Conservation (phyloP, 2,113 vertebrate species). For the Ahaetulla prasina region DNA sequence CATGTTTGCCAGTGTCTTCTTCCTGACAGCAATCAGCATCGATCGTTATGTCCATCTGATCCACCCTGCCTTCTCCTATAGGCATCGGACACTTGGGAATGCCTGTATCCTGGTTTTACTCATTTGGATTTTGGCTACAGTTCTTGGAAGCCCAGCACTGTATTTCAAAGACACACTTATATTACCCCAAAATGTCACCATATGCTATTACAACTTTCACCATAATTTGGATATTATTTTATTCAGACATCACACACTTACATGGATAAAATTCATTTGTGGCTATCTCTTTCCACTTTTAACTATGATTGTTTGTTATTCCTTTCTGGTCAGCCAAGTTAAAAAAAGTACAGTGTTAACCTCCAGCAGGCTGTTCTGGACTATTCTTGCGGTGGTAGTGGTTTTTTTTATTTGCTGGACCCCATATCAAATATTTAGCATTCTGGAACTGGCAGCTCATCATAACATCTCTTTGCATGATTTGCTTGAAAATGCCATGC, state of each 20-base stretch:
- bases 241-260: conserved; percentile 76
- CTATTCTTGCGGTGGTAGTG: conserved; percentile 78
- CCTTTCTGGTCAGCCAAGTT: conserved; percentile 76
- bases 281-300: conserved; percentile 88
- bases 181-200: conserved; percentile 64
- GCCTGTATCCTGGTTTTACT: conserved; percentile 67
- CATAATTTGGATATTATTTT: conserved; percentile 59
- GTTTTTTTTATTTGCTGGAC: conserved; percentile 94
- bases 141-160: conserved; percentile 77
- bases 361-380: conserved; percentile 84
- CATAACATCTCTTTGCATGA: conserved; percentile 62
- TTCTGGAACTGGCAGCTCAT: conserved; percentile 85
- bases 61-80: conserved; percentile 75
- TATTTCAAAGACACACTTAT: conserved; percentile 80
- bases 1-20: conserved; percentile 97
- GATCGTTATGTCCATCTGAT: conserved; percentile 85
- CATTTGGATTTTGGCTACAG: conserved; percentile 77
- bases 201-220: conserved; percentile 92
- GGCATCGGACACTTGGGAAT: conserved; percentile 65
- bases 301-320: conserved; percentile 88
- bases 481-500: conserved; percentile 78
- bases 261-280: conserved; percentile 75
- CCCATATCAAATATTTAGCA: conserved; percentile 86
- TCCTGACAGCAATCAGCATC: conserved; percentile 86
- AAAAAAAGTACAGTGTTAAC: conserved; percentile 67